Evolutionary conservation across 2,797 vertebrate genomes (phyloP), one percentile per base, ranked within the genome.

Genomic region (Knipowitschia caucasica): DNA sequence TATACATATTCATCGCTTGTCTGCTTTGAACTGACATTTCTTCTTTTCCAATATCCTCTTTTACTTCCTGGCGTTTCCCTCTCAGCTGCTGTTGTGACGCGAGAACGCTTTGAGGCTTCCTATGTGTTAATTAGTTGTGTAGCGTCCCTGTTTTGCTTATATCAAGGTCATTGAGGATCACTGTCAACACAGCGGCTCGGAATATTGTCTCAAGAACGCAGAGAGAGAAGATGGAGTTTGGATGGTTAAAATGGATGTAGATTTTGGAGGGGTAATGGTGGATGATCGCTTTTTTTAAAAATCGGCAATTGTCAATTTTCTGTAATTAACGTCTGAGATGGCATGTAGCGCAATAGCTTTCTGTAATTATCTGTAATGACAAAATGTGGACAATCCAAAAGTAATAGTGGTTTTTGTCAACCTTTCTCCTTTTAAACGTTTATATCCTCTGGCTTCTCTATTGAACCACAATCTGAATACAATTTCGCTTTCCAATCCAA

Each of bases 41-140:
- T 55, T 57, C 36, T 54, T 43, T 29, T 38, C 15, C 45, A 9
- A 23, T 24, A 14, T 56, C 17, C 46, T 38, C 29, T 18, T 29
- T 47, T 25, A 5, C 36, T 60, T 51, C 31, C 15, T 42, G 31
- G 55, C 54, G 30, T 61, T 75, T 45, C 67, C 66, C 71, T 53
- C 56, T 55, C 4, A 33, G 62, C 74, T 66, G 54, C 56, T 60
- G 56, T 52, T 54, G 53, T 62, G 39, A 17, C 47, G 52, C 40
- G 51, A 50, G 71, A 78, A 64, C 67, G 67, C 72, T 81, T 63
- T 55, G 27, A 43, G 71, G 73, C 59, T 63, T 69, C 68, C 79
- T 42, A 35, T 59, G 55, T 74, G 80, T 85, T 82, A 75, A 85
- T 86, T 84, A 75, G 67, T 58, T 74, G 38, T 50, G 55, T 23